These are phyloP conservation scores for Hypanus sabinus DNA, from an alignment of 2,113 vertebrate genomes.

Conservation along the genomic window DNA sequence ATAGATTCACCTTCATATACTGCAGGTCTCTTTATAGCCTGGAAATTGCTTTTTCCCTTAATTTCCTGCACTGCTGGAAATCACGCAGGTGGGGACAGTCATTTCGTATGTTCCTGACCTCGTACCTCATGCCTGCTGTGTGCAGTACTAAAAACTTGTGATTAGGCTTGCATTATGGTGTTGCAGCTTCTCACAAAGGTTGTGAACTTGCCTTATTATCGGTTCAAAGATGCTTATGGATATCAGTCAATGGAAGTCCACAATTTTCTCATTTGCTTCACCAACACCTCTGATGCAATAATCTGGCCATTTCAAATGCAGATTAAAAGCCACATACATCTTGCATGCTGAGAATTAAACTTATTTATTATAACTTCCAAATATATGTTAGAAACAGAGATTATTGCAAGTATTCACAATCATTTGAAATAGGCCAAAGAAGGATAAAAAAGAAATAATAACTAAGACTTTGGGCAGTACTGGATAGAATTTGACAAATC, in stretches of 20 bases:
- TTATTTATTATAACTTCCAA: not conserved
- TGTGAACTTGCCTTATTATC: not conserved
- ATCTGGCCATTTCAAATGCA: not conserved
- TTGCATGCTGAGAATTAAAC: not conserved
- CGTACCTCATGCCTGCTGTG: not conserved
- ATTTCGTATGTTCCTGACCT: not conserved
- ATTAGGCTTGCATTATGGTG: not conserved
- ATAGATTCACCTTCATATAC: conserved; percentile 17
- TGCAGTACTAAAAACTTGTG: not conserved
- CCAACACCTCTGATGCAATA: not conserved
- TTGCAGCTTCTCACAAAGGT: not conserved
- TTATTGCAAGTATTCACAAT: not conserved
- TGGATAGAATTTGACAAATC: not conserved
- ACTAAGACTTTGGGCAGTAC: not conserved
- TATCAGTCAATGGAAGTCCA: not conserved
- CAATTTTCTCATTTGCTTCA: not conserved
- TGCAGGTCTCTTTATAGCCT: not conserved
- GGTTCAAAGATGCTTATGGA: not conserved
- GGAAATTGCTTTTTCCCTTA: conserved; percentile 17
- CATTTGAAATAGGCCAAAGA: not conserved
- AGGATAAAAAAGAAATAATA: not conserved
- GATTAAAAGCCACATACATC: not conserved
- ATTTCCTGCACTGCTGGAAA: conserved; percentile 9
- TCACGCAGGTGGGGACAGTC: not conserved
- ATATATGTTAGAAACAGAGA: not conserved